Evolutionary conservation across 2,797 vertebrate species (phyloP).

Genomic region (Myioborus miniatus): DNA sequence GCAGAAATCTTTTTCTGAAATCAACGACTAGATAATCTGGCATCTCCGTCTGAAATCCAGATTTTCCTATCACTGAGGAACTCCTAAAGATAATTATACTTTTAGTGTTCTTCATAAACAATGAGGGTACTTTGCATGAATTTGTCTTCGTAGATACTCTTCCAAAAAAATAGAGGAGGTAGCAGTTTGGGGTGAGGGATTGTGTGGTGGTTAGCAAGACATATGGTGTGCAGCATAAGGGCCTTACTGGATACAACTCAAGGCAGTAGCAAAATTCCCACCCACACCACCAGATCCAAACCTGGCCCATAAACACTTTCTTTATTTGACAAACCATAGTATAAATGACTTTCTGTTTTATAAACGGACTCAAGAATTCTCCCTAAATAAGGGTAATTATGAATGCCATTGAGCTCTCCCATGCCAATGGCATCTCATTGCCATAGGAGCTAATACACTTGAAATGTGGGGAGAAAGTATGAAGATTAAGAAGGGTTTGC

Average conservation of each 20-base stretch:
- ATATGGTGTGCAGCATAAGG: conserved; percentile 46
- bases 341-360: neutral
- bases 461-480: neutral
- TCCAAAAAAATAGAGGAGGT: conserved; percentile 1
- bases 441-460: neutral
- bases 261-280: conserved; percentile 44
- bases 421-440: neutral
- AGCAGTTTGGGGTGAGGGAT: conserved; percentile 30
- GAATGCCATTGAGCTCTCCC: neutral
- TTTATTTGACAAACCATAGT: conserved; percentile 41
- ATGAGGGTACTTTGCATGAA: neutral
- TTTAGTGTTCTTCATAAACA: conserved; percentile 36
- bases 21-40: neutral
- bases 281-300: conserved; percentile 4
- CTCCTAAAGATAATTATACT: conserved; percentile 20
- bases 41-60: neutral
- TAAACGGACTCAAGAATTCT: neutral
- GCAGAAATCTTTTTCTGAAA: neutral
- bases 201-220: conserved; percentile 50
- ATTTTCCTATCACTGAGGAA: neutral
- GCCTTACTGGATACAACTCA: conserved; percentile 40
- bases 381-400: neutral
- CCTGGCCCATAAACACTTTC: conserved; percentile 14
- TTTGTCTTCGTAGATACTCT: neutral
- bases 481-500: neutral